Evolutionary conservation across 2,888 invertebrate genomes (phyloP).

Genomic region (Cephus spinipes): DNA sequence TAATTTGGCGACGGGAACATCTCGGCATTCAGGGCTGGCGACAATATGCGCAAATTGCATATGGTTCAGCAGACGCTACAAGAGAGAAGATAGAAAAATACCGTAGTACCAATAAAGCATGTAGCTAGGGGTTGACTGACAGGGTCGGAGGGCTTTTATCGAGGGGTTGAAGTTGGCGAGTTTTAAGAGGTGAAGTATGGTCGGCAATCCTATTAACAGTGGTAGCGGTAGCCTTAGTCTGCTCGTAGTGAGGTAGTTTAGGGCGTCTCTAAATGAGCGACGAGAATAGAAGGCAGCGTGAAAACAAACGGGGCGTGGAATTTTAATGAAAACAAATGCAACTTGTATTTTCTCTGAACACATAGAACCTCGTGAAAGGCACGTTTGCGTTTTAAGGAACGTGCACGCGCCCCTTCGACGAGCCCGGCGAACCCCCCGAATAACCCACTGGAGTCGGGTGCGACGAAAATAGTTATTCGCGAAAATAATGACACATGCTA

Average conservation of each 20-base stretch:
- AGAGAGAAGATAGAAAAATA: not conserved
- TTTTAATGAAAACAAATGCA: conserved; percentile 55
- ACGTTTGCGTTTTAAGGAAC: conserved; percentile 33
- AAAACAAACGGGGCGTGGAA: conserved; percentile 11
- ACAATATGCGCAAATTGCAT: not conserved
- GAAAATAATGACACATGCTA: conserved; percentile 56
- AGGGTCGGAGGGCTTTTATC: not conserved
- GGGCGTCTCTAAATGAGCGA: conserved; percentile 4
- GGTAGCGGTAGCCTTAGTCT: not conserved
- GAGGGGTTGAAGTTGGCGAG: not conserved
- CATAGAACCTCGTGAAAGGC: conserved; percentile 27
- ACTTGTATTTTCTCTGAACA: conserved; percentile 35
- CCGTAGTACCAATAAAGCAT: not conserved
- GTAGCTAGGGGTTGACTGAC: not conserved
- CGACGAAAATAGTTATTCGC: conserved; percentile 56
- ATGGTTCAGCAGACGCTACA: not conserved
- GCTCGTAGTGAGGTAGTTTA: not conserved
- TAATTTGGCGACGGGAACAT: not conserved
- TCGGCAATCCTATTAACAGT: not conserved
- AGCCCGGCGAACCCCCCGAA: not conserved
- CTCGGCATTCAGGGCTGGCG: not conserved
- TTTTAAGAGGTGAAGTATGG: not conserved
- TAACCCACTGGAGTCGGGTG: conserved; percentile 26
- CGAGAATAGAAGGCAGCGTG: conserved; percentile 11
- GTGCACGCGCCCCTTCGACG: not conserved